Conservation (phyloP, 2,797 vertebrate species). For the Muraenolepis orangiensis region DNA sequence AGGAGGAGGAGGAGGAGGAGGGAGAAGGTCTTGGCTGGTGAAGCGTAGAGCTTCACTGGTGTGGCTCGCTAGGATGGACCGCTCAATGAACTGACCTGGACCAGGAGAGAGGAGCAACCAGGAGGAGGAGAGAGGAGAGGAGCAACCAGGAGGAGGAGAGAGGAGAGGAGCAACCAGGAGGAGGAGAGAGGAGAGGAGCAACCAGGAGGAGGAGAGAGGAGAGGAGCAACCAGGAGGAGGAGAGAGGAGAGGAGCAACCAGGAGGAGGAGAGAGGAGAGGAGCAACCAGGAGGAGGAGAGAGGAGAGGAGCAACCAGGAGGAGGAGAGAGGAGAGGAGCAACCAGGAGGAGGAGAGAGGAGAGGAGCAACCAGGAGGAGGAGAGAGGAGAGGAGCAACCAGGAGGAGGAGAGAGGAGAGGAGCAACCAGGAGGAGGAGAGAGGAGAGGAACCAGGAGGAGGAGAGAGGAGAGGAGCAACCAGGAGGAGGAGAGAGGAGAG, state of each 20-base stretch:
- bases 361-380: no score
- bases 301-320: neutral
- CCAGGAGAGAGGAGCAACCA: constrained; percentile 10
- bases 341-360: no score
- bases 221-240: neutral
- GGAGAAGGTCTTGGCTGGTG: constrained; percentile 71
- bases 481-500: no score
- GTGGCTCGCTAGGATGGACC: constrained; percentile 73
- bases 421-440: no score
- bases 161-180: neutral
- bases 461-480: no score
- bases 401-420: no score
- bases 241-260: neutral
- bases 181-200: neutral
- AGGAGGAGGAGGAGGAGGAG: constrained; percentile 51
- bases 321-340: neutral
- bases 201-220: neutral
- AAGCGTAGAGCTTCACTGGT: constrained; percentile 86
- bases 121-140: neutral
- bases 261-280: neutral
- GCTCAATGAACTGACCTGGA: constrained; percentile 80
- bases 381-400: no score
- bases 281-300: neutral
- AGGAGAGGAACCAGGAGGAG: no score
- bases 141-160: neutral